phyloP scores from a whole-genome alignment of 1,140 invertebrate species.

The Cyrtorhinus lividipennis region DNA sequence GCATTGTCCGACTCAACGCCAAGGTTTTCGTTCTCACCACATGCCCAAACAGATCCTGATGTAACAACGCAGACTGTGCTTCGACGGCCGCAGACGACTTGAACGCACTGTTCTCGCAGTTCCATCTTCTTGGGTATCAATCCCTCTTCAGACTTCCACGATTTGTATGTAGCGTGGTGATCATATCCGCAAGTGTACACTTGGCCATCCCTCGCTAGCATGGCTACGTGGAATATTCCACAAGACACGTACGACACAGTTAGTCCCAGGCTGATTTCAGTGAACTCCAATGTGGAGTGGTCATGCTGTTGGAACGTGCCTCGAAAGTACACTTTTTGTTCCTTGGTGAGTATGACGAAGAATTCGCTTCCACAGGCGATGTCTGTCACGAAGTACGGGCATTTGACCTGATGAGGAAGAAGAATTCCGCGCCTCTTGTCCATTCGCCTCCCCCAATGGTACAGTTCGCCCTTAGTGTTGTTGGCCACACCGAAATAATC shows the following conservation, averaged over 20 bases:
- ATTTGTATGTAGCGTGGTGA: neutral
- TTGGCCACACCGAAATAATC: neutral
- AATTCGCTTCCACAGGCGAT: constrained; percentile 1
- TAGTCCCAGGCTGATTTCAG: neutral
- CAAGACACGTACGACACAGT: neutral
- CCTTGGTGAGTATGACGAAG: neutral
- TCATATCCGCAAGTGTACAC: neutral
- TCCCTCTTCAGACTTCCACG: neutral
- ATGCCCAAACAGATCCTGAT: neutral
- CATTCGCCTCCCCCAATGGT: neutral
- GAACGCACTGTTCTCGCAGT: neutral
- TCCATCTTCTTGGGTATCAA: neutral
- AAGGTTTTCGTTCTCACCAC: neutral
- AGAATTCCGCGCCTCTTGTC: neutral
- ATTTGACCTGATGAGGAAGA: neutral
- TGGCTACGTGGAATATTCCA: neutral
- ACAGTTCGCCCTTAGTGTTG: neutral
- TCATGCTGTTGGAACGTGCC: neutral
- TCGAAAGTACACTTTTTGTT: neutral
- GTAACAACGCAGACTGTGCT: neutral
- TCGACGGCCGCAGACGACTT: neutral
- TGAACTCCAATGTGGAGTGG: neutral
- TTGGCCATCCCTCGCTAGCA: neutral
- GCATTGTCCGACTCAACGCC: neutral
- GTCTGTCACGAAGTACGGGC: neutral